Percentiles rank a stretch among this genome's conserved stretches.
phyloP scores from a whole-genome alignment of 2,797 vertebrate genomes.

The Peromyscus attwateri region DNA sequence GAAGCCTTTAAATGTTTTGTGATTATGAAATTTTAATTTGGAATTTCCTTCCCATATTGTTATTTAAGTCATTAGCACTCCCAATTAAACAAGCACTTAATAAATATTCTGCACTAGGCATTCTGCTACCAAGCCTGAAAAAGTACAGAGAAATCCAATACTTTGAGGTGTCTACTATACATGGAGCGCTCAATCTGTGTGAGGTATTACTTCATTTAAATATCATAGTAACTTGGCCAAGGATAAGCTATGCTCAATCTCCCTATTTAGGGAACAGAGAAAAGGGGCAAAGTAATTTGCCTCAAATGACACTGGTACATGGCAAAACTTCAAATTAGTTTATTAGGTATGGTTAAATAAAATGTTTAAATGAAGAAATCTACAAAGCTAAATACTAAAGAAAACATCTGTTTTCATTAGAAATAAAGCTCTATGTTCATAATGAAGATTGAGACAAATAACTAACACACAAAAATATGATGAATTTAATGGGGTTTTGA shows the following conservation, averaged over 20 bases:
- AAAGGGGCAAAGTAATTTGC: conserved; percentile 8
- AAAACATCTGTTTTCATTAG: neutral
- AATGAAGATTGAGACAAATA: neutral
- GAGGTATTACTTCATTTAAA: conserved; percentile 53
- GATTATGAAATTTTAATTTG: conserved; percentile 5
- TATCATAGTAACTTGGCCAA: neutral
- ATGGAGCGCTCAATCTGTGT: neutral
- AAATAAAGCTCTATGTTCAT: neutral
- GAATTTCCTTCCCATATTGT: conserved; percentile 40
- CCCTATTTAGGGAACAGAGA: neutral
- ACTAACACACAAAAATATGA: neutral
- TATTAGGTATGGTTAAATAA: neutral
- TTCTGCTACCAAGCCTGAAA: neutral
- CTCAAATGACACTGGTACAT: neutral
- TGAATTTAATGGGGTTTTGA: conserved; percentile 48
- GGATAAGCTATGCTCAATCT: neutral
- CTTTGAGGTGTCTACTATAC: neutral
- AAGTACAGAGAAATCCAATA: neutral
- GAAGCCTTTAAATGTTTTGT: neutral
- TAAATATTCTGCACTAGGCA: conserved; percentile 14
- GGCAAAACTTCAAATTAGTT: conserved; percentile 42
- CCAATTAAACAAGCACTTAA: conserved; percentile 59
- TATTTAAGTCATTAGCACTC: conserved; percentile 39
- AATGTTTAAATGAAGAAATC: conserved; percentile 40
- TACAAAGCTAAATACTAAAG: neutral